phyloP scores from a whole-genome alignment of 2,113 vertebrate species.

The Dolichotis patagonum region DNA sequence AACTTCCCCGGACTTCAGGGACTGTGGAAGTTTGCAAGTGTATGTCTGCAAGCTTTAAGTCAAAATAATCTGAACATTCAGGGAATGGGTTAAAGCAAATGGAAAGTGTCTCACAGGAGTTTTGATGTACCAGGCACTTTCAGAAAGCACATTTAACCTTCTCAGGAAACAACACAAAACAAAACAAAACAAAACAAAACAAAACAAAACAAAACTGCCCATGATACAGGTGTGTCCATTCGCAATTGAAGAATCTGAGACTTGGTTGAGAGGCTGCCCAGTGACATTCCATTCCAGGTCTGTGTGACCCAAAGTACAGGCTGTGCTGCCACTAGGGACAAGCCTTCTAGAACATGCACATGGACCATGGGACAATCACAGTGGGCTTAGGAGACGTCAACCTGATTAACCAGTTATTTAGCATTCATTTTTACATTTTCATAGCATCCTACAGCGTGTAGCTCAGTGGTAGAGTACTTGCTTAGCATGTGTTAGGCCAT shows the following conservation, averaged over 20 bases:
- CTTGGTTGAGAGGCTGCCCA: neutral
- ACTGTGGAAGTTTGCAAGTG: neutral
- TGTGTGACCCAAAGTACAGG: neutral
- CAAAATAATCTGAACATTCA: neutral
- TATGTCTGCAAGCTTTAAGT: neutral
- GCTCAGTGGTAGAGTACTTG: neutral
- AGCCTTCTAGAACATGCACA: neutral
- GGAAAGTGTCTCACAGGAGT: neutral
- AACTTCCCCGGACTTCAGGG: neutral
- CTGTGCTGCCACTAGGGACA: rapidly evolving
- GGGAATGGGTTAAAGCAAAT: neutral
- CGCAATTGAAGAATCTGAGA: neutral
- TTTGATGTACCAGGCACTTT: neutral
- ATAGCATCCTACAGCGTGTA: neutral
- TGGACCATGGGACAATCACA: neutral
- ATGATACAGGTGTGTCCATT: neutral
- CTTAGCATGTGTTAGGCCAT: neutral
- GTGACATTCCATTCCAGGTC: neutral
- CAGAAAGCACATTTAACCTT: neutral
- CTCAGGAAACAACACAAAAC: neutral
- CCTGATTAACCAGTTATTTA: neutral
- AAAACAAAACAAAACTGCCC: neutral
- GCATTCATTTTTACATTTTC: neutral
- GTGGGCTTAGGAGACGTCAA: neutral
- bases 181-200: neutral